Evolutionary conservation across 2,888 invertebrate species (phyloP), one percentile per base, ranked within the genome.

Genomic region (Scaptomyza parva): DNA sequence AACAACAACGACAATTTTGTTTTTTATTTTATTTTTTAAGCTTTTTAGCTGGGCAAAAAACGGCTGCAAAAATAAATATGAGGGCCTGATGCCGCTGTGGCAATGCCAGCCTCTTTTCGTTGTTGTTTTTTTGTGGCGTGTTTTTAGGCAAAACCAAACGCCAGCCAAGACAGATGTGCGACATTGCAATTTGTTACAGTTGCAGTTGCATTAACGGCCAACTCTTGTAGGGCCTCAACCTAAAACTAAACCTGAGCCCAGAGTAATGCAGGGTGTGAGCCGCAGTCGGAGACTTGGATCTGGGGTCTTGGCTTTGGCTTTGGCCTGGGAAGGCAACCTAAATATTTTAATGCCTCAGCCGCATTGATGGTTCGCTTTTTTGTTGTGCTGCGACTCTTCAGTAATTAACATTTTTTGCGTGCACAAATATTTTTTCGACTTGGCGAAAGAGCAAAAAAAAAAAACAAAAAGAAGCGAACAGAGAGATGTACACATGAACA

Each of bases 381-480:
- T 28, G 28, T 28, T 83, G 37, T 75, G 80, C 43, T 64, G 45
- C 76, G 66, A 68, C 76, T 85, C 76, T 85, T 47, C 48, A 84
- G 88, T 85, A 85, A 85, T 85, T 85, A 85, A 88, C 84, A 85
- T 85, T 85, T 85, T 85, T 85, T 85, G 84, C 84, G 84, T 85
- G 84, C 88, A 85, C 88, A 85, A 88, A 83, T 83, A 83, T 83
- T 83, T 83, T 83, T 83, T 83, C 86, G 88, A 82, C 76, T 81
- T 63, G 78, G 70, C 1, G 9, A 17, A 17, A 37, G n/a, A n/a
- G n/a, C n/a, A n/a, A n/a, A n/a, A n/a, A n/a, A n/a, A n/a, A n/a
- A n/a, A n/a, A n/a, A n/a, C n/a, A 14, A 35, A 66, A 70, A 77
- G 61, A 76, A 66, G 69, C 60, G 37, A 76, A 37, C 17, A 9